Conservation (phyloP, 2,888 invertebrate genomes). For the Parascotia fuliginaria region DNA sequence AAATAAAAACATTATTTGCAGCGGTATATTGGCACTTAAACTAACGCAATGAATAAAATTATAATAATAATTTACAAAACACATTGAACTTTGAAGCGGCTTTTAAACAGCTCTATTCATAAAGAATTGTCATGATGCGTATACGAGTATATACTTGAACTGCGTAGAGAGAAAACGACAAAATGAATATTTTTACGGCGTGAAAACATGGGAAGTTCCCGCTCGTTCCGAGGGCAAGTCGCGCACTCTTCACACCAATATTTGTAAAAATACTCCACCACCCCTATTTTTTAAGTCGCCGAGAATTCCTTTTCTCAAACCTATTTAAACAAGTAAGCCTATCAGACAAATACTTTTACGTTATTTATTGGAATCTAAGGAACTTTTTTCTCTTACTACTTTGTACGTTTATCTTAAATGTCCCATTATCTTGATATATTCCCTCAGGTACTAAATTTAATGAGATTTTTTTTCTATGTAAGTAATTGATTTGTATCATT, state of each 20-base stretch:
- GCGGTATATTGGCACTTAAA: neutral
- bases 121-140: constrained; percentile 14
- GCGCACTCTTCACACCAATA: constrained; percentile 66
- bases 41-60: constrained; percentile 7
- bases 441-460: neutral
- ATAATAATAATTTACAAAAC: constrained; percentile 5
- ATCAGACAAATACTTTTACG: constrained; percentile 23
- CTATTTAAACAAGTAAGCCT: constrained; percentile 48
- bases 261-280: constrained; percentile 67
- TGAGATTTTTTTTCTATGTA: too few species aligned
- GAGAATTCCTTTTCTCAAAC: constrained; percentile 53
- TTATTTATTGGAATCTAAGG: constrained; percentile 19
- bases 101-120: constrained; percentile 10
- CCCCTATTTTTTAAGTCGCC: constrained; percentile 63
- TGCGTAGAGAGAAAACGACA: constrained; percentile 55
- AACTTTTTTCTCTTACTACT: constrained; percentile 14
- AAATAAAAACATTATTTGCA: neutral
- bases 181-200: constrained; percentile 75
- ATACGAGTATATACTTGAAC: constrained; percentile 3
- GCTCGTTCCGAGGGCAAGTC: constrained; percentile 50
- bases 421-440: constrained; percentile 4
- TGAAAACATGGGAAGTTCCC: constrained; percentile 56
- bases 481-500: too few species aligned
- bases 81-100: constrained; percentile 9
- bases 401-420: constrained; percentile 1